A percentile compares a stretch with the other conserved stretches of the same genome.
phyloP scores from a whole-genome alignment of 2,797 vertebrate genomes.

The Avahi laniger region DNA sequence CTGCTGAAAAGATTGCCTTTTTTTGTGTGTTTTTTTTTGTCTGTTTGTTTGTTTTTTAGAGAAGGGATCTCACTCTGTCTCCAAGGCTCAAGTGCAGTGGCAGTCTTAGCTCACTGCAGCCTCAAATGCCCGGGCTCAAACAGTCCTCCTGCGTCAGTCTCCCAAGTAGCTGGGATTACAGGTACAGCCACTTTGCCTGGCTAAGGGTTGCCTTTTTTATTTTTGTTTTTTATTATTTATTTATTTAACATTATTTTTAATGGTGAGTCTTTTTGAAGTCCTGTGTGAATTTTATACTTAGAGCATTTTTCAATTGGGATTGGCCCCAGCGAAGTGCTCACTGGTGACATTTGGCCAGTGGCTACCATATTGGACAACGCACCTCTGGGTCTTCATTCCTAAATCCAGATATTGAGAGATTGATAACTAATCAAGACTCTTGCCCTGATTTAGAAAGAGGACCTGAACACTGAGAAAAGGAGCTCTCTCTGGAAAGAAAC shows the following conservation, averaged over 20 bases:
- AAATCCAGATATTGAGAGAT: background rate
- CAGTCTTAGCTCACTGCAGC: background rate
- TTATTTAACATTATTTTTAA: background rate
- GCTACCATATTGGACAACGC: background rate
- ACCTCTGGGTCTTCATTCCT: background rate
- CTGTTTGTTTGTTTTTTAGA: background rate
- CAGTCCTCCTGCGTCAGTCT: background rate
- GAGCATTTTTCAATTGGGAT: background rate
- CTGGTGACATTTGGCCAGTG: background rate
- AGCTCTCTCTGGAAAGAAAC: background rate
- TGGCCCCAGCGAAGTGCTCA: background rate
- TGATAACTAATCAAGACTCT: background rate
- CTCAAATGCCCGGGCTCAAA: background rate
- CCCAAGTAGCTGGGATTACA: background rate
- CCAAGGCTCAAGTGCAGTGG: background rate
- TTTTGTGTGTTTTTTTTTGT: background rate
- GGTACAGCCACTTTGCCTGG: no score
- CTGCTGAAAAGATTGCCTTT: background rate
- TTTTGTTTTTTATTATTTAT: no score
- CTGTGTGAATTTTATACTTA: background rate
- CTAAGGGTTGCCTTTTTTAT: background rate
- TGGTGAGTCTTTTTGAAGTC: constrained; percentile 1
- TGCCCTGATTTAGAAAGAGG: background rate
- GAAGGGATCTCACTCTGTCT: background rate
- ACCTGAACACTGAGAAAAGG: background rate